Evolutionary conservation across 2,113 vertebrate genomes (phyloP), one percentile per base, ranked within the genome.

Genomic region (Phrynosoma blainvillii): DNA sequence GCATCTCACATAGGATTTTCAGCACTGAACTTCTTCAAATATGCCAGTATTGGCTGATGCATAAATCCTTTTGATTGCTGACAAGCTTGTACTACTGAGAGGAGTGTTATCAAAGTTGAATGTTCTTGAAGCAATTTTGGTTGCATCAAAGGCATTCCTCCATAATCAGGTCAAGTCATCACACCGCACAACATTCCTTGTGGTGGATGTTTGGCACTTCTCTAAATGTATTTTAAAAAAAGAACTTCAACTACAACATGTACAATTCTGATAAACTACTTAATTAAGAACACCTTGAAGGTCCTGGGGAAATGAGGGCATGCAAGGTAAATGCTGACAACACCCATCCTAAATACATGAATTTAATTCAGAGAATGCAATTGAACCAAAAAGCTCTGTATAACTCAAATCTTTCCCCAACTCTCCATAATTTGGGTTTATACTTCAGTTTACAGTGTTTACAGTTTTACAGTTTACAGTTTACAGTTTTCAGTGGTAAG

Each of bases 241-340:
- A 73, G 12, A 27, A 25, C 9, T 18, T 14, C 23, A 76, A 27
- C 1, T 23, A 23, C 62, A 82, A 30, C 79, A 82, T n/a, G n/a
- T 74, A 86, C 80, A 81, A 42, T 74, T 13, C n/a, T 56, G 5
- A 36, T 79, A 62, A 65, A 71, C 71, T 68, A 78, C 47, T 88
- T 90, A 77, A 82, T 90, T 88, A 84, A 56, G 47, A 66, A 21
- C 54, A 36, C 75, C 79, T 84, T 79, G 40, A 83, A 54, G n/a
- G 54, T 4, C 47, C 82, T 79, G 40, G 74, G 21, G n/a, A 56
- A 70, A 9, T 9, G 59, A 54, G 62, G 73, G 54, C 73, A 70
- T 27, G 5, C 12, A 36, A 86, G 54, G 84, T 56, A 40, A 84
- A 56, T 52, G 23, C 16, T 40, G 54, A 71, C 76, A 62, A 36